Percentiles rank a stretch among this genome's conserved stretches.
These are phyloP conservation scores for Acanthosoma haemorrhoidale DNA, from an alignment of 2,888 invertebrate genomes.

Conservation along the genomic window DNA sequence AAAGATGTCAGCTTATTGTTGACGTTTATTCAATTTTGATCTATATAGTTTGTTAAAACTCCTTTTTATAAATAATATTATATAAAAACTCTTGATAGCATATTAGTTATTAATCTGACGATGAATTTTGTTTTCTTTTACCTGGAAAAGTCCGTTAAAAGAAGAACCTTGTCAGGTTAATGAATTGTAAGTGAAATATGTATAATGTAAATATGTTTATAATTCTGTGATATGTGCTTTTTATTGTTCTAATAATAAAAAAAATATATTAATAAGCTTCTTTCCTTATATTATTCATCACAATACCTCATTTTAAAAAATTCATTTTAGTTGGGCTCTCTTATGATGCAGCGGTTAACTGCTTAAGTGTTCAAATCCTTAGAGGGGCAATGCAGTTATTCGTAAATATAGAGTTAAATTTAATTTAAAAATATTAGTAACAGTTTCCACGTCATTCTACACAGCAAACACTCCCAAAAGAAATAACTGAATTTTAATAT, in stretches of 20 bases:
- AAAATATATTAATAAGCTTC: not conserved
- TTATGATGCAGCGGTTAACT: no score
- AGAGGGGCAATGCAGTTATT: no score
- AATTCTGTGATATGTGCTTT: conserved; percentile 11
- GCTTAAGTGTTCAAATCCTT: no score
- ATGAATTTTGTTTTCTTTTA: conserved; percentile 9
- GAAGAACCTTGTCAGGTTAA: conserved; percentile 18
- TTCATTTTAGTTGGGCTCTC: no score
- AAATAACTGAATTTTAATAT: no score
- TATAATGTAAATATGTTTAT: conserved; percentile 13
- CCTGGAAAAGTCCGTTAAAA: not conserved
- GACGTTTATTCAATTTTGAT: conserved; percentile 16
- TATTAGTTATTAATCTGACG: conserved; percentile 12
- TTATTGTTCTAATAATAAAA: not conserved
- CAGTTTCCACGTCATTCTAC: no score
- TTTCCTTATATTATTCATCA: not conserved
- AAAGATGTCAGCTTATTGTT: not conserved
- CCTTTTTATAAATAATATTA: not conserved
- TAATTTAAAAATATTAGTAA: no score
- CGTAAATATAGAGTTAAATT: no score
- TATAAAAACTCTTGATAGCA: no score
- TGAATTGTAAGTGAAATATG: not conserved
- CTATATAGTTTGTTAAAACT: not conserved
- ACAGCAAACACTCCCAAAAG: no score
- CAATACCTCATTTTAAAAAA: no score